Conservation (phyloP, 2,888 invertebrate genomes). For the Papilio gigon region DNA sequence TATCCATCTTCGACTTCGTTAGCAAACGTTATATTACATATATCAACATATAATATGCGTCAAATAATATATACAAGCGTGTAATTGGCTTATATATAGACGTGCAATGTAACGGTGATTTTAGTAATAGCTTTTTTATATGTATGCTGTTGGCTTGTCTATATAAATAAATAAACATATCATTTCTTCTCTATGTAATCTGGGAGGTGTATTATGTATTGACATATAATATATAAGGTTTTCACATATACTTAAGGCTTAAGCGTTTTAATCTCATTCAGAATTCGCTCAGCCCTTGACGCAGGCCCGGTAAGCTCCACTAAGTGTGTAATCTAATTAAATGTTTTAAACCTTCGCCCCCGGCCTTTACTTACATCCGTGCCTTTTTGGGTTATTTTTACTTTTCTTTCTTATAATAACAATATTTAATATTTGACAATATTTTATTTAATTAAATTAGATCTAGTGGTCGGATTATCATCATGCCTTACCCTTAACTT, state of each 20-base stretch:
- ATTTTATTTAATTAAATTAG: background rate
- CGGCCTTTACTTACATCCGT: conserved; percentile 2
- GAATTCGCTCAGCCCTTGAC: conserved; percentile 33
- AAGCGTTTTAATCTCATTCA: conserved; percentile 28
- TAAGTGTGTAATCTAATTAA: conserved; percentile 35
- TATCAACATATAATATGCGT: too few relatives aligned
- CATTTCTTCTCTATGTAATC: background rate
- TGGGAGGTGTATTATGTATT: background rate
- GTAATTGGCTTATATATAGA: too few relatives aligned
- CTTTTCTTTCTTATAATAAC: background rate
- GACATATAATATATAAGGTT: background rate
- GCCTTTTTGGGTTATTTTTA: background rate
- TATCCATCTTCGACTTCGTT: too few relatives aligned
- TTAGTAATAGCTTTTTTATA: too few relatives aligned
- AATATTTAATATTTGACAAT: too few relatives aligned
- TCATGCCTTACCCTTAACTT: too few relatives aligned
- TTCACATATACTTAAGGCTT: conserved; percentile 6
- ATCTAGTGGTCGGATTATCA: too few relatives aligned
- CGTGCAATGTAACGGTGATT: too few relatives aligned
- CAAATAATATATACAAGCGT: too few relatives aligned
- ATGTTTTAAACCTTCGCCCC: conserved; percentile 5
- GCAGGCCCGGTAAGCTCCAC: conserved; percentile 17
- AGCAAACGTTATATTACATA: too few relatives aligned
- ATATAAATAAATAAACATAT: too few relatives aligned
- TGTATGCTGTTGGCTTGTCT: too few relatives aligned